Evolutionary conservation across 2,797 vertebrate genomes (phyloP), one percentile per base, ranked within the genome.

Genomic region (Orestias chungarensis): DNA sequence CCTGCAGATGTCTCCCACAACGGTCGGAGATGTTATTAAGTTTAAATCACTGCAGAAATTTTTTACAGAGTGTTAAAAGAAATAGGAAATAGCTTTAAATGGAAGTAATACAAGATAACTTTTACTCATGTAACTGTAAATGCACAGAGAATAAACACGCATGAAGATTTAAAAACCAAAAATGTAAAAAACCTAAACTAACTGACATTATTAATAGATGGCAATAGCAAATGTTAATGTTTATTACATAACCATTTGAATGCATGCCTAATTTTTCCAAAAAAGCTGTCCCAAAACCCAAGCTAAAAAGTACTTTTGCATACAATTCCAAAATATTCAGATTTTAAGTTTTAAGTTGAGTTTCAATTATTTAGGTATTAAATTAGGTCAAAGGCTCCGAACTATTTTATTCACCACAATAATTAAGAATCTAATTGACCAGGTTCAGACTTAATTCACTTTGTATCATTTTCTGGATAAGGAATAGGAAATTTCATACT

Each of bases 1-100:
- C 23, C 66, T 54, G 69, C 54, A 73, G 72, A 71, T 62, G 77
- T 67, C 31, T 77, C 66, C 75, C 64, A 11, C 27, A 65, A 65
- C 68, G 50, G 54, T 40, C 42, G 33, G 20, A 67, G 44, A 78
- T 69, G 57, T 66, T 66, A 73, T 80, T 59, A 70, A 52, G 33
- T 43, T 44, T 6, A 59, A 27, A 29, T 71, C 29, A 4, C 31
- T n/a, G 46, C 29, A 59, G 68, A 46, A 15, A 11, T 35, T 17
- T 71, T 42, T 74, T 27, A 35, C 49, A 49, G 42, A 42, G 7
- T 44, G 7, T 69, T 17, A 31, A 67, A 27, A 50, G 44, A 38
- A 10, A 38, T 54, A 2, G 9, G 3, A 66, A 73, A 66, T 8
- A 23, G 23, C 15, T 20, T 15, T 12, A 47, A 57, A 33, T 40